Evolutionary conservation across 2,113 vertebrate genomes (phyloP).

Genomic region (Philantomba maxwellii): DNA sequence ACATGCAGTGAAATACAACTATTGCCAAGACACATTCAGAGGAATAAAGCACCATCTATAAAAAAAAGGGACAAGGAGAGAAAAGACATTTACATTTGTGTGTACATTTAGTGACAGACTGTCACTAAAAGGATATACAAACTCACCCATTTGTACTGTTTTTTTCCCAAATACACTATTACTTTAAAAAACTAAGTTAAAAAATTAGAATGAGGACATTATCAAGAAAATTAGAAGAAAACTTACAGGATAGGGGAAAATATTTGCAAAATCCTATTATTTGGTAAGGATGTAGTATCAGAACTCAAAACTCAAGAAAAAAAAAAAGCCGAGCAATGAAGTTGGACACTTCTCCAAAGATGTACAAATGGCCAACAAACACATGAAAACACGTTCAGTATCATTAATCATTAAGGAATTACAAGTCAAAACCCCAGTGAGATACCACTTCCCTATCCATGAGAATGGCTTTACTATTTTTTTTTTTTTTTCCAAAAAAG

Average conservation of each 20-base stretch:
- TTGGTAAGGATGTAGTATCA: background rate
- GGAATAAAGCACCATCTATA: background rate
- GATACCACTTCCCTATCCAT: background rate
- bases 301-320: background rate
- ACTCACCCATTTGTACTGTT: background rate
- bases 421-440: background rate
- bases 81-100: background rate
- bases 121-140: background rate
- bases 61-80: background rate
- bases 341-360: background rate
- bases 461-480: background rate
- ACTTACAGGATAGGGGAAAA: background rate
- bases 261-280: background rate
- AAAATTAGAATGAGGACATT: background rate
- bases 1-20: background rate
- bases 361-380: background rate
- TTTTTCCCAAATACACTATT: background rate
- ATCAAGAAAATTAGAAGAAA: constrained; percentile 2
- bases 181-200: background rate
- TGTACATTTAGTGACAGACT: background rate
- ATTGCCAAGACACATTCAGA: background rate
- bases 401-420: background rate
- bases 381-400: background rate
- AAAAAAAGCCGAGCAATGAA: background rate
- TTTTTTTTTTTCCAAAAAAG: background rate